Conservation (phyloP, 2,888 invertebrate genomes). For the Odontomyia ornata region DNA sequence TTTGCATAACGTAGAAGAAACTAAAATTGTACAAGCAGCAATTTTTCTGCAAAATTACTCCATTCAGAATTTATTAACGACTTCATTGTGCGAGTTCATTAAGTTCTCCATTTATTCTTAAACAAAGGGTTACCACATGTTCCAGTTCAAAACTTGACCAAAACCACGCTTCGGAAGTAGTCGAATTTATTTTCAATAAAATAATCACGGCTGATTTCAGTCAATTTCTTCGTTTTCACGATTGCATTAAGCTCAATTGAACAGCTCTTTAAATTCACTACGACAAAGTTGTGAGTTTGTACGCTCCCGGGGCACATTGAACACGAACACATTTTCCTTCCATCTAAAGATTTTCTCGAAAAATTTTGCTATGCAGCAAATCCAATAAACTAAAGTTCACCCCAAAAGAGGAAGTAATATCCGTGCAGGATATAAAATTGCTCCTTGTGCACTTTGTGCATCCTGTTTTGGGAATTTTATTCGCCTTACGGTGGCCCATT, state of each 20-base stretch:
- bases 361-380: slow-evolving; percentile 43
- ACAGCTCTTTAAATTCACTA: slow-evolving; percentile 8
- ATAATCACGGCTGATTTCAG: slow-evolving; percentile 15
- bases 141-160: too few species aligned
- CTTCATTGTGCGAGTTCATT: too few species aligned
- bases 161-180: neutral
- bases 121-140: neutral
- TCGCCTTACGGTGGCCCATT: slow-evolving; percentile 13
- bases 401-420: slow-evolving; percentile 50
- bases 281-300: slow-evolving; percentile 20
- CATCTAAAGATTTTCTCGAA: slow-evolving; percentile 9
- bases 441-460: slow-evolving; percentile 48
- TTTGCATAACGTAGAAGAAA: too few species aligned
- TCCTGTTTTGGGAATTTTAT: slow-evolving; percentile 41
- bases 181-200: neutral
- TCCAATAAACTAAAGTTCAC: slow-evolving; percentile 47
- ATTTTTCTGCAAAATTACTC: too few species aligned
- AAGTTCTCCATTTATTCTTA: too few species aligned
- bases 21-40: too few species aligned
- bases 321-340: slow-evolving; percentile 12
- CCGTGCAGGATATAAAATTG: slow-evolving; percentile 50
- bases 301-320: neutral
- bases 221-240: slow-evolving; percentile 22
- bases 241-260: slow-evolving; percentile 23
- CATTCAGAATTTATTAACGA: too few species aligned